These are phyloP conservation scores for Harpalus rufipes DNA, from an alignment of 2,888 invertebrate genomes.

Conservation along the genomic window DNA sequence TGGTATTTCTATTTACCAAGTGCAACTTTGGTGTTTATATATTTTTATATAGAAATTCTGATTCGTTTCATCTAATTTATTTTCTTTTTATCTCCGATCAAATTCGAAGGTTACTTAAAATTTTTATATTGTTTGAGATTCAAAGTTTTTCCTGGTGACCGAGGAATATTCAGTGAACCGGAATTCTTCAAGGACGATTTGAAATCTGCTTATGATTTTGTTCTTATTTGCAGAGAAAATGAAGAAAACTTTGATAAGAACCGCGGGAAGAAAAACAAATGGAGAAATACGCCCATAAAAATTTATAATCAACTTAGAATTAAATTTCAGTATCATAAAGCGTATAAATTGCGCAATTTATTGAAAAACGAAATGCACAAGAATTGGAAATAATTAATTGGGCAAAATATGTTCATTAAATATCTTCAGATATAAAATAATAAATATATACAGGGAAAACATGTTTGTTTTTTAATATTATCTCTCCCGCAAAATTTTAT, in stretches of 20 bases:
- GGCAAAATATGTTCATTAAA: too few species aligned
- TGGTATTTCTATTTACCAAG: background rate
- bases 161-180: conserved; percentile 26
- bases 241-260: conserved; percentile 9
- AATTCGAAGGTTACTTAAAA: conserved; percentile 25
- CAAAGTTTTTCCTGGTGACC: conserved; percentile 26
- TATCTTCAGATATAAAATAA: too few species aligned
- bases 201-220: conserved; percentile 31
- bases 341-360: background rate
- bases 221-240: conserved; percentile 32
- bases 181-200: conserved; percentile 19
- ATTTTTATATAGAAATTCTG: background rate
- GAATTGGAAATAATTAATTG: too few species aligned
- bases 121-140: conserved; percentile 13
- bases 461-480: too few species aligned
- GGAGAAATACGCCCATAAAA: background rate
- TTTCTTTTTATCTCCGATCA: conserved; percentile 11
- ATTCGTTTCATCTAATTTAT: conserved; percentile 4
- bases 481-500: too few species aligned
- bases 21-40: background rate
- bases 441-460: too few species aligned
- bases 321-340: background rate
- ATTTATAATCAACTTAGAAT: background rate
- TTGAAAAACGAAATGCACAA: background rate
- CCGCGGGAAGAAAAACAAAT: background rate